Conservation (phyloP, 2,113 vertebrate species). For the Acrocephalus kingi region DNA sequence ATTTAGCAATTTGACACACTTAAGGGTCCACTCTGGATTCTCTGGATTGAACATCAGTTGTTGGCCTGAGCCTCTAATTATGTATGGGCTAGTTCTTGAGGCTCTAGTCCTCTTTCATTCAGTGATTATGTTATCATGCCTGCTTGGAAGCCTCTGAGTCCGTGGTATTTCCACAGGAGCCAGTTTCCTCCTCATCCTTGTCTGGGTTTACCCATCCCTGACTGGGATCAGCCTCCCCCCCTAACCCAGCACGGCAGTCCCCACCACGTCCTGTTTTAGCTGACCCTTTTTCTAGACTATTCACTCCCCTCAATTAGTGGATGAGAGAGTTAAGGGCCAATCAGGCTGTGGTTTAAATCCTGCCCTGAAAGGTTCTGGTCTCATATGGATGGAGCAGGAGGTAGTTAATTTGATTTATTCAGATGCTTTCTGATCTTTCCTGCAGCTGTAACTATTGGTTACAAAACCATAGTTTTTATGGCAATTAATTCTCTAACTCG, state of each 20-base stretch:
- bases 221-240: neutral
- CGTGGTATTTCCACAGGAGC: neutral
- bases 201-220: fast-evolving
- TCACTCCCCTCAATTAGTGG: neutral
- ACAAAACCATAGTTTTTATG: conserved; percentile 32
- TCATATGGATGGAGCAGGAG: neutral
- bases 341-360: neutral
- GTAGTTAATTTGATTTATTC: conserved; percentile 29
- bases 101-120: no score
- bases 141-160: neutral
- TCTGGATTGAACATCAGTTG: no score
- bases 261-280: neutral
- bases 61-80: no score
- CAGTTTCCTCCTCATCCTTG: neutral
- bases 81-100: no score
- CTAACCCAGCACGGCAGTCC: fast-evolving
- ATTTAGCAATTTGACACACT: no score
- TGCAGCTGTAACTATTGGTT: conserved; percentile 50
- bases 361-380: neutral
- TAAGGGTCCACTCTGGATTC: no score
- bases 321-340: neutral
- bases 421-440: conserved; percentile 33
- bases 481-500: conserved; percentile 34
- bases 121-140: no score
- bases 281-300: neutral